Evolutionary conservation across 92 coral and sea anemone species (phyloP).

Genomic region (Metridium senile): DNA sequence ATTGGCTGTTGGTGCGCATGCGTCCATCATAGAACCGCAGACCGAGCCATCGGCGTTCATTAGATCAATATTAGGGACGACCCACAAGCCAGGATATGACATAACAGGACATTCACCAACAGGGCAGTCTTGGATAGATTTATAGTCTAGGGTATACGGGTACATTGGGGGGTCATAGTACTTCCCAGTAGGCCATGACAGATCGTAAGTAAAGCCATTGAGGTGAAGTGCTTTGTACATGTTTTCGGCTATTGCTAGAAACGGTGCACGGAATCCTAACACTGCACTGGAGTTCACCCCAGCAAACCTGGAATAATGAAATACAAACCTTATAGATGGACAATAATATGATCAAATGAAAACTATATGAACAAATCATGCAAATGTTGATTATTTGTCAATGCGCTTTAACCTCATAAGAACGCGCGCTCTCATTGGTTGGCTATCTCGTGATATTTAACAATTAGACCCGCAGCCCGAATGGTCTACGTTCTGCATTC

Average conservation of each 20-base stretch:
- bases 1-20: constrained; percentile 56
- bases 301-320: constrained; percentile 66
- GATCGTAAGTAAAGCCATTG: constrained; percentile 72
- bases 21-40: constrained; percentile 85
- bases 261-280: constrained; percentile 65
- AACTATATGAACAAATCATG: no score
- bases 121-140: constrained; percentile 71
- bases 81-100: constrained; percentile 89
- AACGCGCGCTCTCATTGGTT: no score
- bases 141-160: constrained; percentile 79
- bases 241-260: constrained; percentile 71
- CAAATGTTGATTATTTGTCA: no score
- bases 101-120: constrained; percentile 54
- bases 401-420: no score
- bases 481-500: no score
- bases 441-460: no score
- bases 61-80: constrained; percentile 69
- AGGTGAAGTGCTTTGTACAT: constrained; percentile 60
- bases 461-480: no score
- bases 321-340: no score
- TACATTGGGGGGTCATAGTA: constrained; percentile 69
- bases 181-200: constrained; percentile 74
- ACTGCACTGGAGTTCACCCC: constrained; percentile 34
- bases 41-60: constrained; percentile 73
- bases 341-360: no score